Base-by-base conservation (phyloP, 2,797 vertebrate species). In the Lindbergichthys nudifrons region DNA sequence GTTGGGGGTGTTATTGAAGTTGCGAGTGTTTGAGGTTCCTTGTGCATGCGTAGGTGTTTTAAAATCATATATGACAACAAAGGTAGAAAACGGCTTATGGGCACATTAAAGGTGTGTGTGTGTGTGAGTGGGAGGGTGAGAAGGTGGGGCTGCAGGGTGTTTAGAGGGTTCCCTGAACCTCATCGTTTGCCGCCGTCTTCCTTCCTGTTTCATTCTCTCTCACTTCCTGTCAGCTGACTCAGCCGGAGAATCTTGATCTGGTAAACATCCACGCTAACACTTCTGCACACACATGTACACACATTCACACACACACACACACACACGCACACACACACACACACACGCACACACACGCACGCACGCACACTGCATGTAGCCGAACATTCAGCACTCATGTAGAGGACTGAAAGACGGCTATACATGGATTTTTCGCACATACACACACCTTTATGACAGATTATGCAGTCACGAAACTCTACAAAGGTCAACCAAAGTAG, bases 151-250 rank as follows among this genome's bases (percentile, higher is more conserved):
- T 53, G 83, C 76, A 82, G 73, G 75, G 82, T 89, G 86, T 89
- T 91, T 64, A 89, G 92, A 95, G 94, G 95, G 91, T 94, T 95
- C 94, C 95, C 93, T 94, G 92, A 91, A 86, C 87, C 75, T 94
- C 89, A 66, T 88, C 84, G 68, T 91, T 93, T 73, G 85, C 88
- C 77, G 72, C 77, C 16, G 75, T 86, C 82, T 79, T 90, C 77
- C 88, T 91, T 92, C 92, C 89, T 89, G 92, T 93, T 93, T 94
- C 72, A 42, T 82, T 87, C 84, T 92, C 65, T 89, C 72, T 92
- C 89, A 90, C 84, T 94, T 95, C 94, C 94, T 92, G 94, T 94
- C 94, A 95, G 90, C 87, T 94, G 94, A 94, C 88, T 88, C 88
- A 91, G 87, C 73, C 75, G 72, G 81, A 90, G 90, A 89, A 83